These are phyloP conservation scores for Aelia acuminata DNA, from an alignment of 2,888 invertebrate genomes.

Conservation along the genomic window DNA sequence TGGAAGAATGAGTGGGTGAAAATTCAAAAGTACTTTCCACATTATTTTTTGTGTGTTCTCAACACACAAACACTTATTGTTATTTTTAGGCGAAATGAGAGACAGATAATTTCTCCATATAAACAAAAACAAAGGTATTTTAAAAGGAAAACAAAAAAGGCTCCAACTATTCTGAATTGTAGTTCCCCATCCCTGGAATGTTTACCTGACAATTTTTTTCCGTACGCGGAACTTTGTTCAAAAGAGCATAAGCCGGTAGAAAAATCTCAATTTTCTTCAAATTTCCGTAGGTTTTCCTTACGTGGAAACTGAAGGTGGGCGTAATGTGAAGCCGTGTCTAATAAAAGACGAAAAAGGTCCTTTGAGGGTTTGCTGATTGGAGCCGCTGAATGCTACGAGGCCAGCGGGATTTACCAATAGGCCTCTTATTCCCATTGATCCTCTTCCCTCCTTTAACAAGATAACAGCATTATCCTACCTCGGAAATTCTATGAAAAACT, in stretches of 20 bases:
- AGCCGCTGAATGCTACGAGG: not conserved
- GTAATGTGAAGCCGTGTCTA: not conserved
- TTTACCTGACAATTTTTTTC: too few species aligned
- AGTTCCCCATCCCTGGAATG: too few species aligned
- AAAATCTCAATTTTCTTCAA: not conserved
- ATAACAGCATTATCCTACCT: not conserved
- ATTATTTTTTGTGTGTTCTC: too few species aligned
- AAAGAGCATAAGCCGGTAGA: not conserved
- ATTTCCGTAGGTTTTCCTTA: not conserved
- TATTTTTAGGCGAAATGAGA: too few species aligned
- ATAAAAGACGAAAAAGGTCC: slow-evolving; percentile 5
- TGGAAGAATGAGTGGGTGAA: too few species aligned
- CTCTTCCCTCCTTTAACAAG: not conserved
- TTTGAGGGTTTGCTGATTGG: not conserved
- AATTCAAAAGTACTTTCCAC: too few species aligned
- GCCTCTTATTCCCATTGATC: not conserved
- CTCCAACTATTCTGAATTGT: too few species aligned
- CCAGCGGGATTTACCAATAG: not conserved
- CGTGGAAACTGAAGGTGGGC: not conserved
- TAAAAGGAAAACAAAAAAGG: too few species aligned
- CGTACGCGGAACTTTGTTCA: too few species aligned
- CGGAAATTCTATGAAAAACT: not conserved
- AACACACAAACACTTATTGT: too few species aligned
- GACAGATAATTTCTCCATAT: too few species aligned
- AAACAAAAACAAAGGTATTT: too few species aligned